Conservation (phyloP, 2,797 vertebrate genomes). For the Mallotus villosus region DNA sequence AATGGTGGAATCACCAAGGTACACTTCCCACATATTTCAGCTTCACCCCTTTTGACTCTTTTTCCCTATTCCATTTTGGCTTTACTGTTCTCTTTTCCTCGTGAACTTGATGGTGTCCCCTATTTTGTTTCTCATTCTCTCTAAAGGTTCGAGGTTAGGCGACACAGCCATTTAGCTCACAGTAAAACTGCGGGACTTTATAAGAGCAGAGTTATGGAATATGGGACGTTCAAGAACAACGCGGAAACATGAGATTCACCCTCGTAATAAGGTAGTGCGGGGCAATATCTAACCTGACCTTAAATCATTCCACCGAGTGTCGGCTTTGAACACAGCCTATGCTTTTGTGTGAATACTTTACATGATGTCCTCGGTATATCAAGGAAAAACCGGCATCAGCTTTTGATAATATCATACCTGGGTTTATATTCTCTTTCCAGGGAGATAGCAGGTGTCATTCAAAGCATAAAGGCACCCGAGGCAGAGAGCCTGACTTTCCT, state of each 20-base stretch:
- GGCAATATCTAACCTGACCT: background rate
- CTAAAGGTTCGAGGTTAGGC: background rate
- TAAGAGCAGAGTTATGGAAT: background rate
- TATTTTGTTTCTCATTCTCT: background rate
- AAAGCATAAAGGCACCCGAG: conserved; percentile 15
- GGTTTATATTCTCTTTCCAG: conserved; percentile 32
- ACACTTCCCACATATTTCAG: background rate
- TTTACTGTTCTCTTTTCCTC: background rate
- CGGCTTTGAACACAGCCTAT: background rate
- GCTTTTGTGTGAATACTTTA: conserved; percentile 1
- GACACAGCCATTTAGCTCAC: background rate
- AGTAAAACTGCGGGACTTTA: background rate
- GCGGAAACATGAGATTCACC: background rate
- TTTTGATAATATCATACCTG: conserved; percentile 22
- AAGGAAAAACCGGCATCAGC: background rate
- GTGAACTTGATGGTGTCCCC: background rate
- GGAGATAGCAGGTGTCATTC: conserved; percentile 38
- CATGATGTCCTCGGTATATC: background rate
- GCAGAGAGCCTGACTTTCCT: conserved; percentile 15
- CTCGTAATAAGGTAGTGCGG: background rate
- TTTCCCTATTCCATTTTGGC: background rate
- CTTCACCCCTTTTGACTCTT: background rate
- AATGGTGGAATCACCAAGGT: conserved; percentile 26
- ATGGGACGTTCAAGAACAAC: background rate
- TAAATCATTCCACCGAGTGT: too few species aligned